A percentile compares a stretch with the other conserved stretches of the same genome.
Evolutionary conservation across 2,888 invertebrate species (phyloP).

Genomic region (Miltochrista miniata): DNA sequence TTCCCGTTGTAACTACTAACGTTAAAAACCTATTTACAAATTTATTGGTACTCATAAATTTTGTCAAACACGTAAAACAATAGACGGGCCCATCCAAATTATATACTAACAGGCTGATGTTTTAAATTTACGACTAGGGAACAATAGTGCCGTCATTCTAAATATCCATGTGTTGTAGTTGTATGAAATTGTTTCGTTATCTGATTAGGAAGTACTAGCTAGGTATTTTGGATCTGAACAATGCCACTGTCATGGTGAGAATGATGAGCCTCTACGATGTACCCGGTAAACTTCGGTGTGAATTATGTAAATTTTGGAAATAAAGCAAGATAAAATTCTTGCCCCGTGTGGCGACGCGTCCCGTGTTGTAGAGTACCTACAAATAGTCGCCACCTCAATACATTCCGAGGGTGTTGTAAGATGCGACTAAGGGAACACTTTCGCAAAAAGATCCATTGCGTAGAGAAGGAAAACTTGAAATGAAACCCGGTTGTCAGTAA

Average conservation of each 20-base stretch:
- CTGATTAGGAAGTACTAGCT: slow-evolving; percentile 75
- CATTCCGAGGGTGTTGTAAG: too few species aligned
- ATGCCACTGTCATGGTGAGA: slow-evolving; percentile 48
- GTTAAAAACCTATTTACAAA: background rate
- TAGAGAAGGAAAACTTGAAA: too few species aligned
- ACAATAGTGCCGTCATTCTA: slow-evolving; percentile 28
- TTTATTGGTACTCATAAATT: slow-evolving; percentile 3
- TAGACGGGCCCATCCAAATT: background rate
- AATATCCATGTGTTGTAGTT: slow-evolving; percentile 42
- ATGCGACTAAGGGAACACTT: too few species aligned
- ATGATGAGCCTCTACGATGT: slow-evolving; percentile 29
- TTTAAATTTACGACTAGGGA: slow-evolving; percentile 30
- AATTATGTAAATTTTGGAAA: too few species aligned
- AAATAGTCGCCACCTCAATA: too few species aligned
- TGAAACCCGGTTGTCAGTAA: too few species aligned
- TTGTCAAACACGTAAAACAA: slow-evolving; percentile 5
- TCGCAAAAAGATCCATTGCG: too few species aligned
- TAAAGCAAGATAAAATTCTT: too few species aligned
- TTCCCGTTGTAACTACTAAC: background rate
- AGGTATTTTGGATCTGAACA: slow-evolving; percentile 41
- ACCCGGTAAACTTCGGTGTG: background rate
- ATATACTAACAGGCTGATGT: slow-evolving; percentile 24
- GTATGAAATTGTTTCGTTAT: slow-evolving; percentile 48
- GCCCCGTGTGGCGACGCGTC: too few species aligned
- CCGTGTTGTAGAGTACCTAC: too few species aligned